Percentiles rank a stretch among this genome's conserved stretches.
These are phyloP conservation scores for Orientallactaga sibirica DNA, from an alignment of 2,797 vertebrate genomes.

Conservation along the genomic window DNA sequence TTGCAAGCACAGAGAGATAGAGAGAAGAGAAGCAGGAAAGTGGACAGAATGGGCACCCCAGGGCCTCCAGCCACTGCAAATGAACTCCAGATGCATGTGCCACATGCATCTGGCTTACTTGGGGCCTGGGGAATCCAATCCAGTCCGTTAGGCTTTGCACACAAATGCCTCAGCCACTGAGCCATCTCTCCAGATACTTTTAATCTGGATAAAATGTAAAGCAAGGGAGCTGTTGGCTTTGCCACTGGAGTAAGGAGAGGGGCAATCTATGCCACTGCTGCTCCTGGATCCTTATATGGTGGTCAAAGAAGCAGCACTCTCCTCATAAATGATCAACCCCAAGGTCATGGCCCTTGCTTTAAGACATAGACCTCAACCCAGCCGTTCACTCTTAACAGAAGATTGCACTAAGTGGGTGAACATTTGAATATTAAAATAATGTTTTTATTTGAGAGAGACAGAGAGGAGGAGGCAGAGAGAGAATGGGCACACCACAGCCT, in stretches of 20 bases:
- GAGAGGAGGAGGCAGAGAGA: no score
- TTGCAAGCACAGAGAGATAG: no score
- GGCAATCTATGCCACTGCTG: constrained; percentile 43
- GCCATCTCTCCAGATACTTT: not conserved
- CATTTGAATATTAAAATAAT: constrained; percentile 40
- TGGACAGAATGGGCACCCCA: no score
- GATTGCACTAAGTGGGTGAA: constrained; percentile 10
- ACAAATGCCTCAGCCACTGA: no score
- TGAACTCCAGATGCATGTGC: no score
- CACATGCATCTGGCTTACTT: no score
- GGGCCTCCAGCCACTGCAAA: no score
- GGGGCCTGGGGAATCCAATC: no score
- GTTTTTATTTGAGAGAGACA: no score
- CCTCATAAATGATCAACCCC: constrained; percentile 54
- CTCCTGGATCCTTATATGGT: constrained; percentile 57
- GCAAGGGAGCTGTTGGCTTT: constrained; percentile 20
- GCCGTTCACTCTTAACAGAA: constrained; percentile 54
- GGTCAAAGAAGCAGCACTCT: constrained; percentile 62
- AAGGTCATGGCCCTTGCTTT: constrained; percentile 50
- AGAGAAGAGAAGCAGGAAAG: no score
- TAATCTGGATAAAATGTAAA: constrained; percentile 50
- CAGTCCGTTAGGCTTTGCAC: no score
- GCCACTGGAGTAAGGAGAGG: not conserved
- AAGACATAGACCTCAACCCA: constrained; percentile 42
- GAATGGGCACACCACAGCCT: no score